phyloP scores from a whole-genome alignment of 2,113 vertebrate genomes.

The Otis tarda region DNA sequence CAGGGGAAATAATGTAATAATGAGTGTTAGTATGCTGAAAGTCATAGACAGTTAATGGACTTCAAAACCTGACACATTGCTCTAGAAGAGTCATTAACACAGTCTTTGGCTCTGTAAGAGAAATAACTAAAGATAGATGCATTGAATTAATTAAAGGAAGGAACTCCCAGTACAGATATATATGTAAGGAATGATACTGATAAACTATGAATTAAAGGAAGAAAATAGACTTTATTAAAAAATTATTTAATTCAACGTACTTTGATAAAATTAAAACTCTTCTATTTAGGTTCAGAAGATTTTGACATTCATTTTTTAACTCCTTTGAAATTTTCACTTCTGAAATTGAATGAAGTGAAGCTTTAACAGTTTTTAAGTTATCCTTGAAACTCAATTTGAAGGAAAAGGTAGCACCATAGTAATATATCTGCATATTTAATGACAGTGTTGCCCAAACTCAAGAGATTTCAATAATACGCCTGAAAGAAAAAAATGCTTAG shows the following conservation, averaged over 20 bases:
- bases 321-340: not conserved
- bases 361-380: not conserved
- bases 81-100: conserved; percentile 55
- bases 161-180: not conserved
- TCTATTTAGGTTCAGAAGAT: not conserved
- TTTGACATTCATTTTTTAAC: not conserved
- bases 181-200: not conserved
- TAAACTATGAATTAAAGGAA: conserved; percentile 16
- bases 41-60: conserved; percentile 59
- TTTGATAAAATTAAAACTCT: not conserved
- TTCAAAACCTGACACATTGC: conserved; percentile 51
- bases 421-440: not conserved
- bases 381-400: not conserved
- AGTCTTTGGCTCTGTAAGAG: not conserved
- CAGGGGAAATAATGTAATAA: conserved; percentile 54
- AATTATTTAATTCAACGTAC: not conserved
- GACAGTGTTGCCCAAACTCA: not conserved
- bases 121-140: conserved; percentile 30
- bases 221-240: not conserved
- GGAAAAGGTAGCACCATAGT: not conserved
- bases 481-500: not conserved
- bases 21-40: conserved; percentile 46
- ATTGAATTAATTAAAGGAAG: conserved; percentile 55
- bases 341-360: not conserved
- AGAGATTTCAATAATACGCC: not conserved